These are phyloP conservation scores for Ips typographus DNA, from an alignment of 1,140 invertebrate genomes.

Conservation along the genomic window DNA sequence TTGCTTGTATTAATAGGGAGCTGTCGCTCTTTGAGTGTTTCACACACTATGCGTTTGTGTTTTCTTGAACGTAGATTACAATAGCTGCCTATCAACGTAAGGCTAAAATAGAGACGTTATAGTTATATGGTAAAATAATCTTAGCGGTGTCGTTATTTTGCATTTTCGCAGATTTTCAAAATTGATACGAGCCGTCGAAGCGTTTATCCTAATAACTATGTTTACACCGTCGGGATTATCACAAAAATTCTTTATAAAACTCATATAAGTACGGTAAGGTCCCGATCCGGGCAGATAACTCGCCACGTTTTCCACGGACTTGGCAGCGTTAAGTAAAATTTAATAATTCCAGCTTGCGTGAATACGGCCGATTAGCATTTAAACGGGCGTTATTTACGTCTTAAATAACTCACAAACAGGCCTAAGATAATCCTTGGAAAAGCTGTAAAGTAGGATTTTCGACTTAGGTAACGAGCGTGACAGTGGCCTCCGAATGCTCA, in stretches of 20 bases:
- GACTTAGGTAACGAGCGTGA: slow-evolving; percentile 14
- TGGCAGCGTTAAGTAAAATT: slow-evolving; percentile 3
- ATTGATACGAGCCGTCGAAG: background rate
- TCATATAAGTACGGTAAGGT: background rate
- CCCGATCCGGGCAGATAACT: background rate
- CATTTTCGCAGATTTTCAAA: background rate
- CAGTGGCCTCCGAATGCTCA: slow-evolving; percentile 3
- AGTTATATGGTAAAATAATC: background rate
- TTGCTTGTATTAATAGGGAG: too few species aligned
- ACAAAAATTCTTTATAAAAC: background rate
- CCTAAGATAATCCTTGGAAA: slow-evolving; percentile 7
- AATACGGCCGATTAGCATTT: slow-evolving; percentile 10
- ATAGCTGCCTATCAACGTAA: too few species aligned
- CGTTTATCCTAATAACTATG: background rate
- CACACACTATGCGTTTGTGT: too few species aligned
- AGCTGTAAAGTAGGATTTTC: slow-evolving; percentile 18
- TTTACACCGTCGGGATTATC: background rate
- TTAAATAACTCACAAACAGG: slow-evolving; percentile 12
- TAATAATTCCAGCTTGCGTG: slow-evolving; percentile 3
- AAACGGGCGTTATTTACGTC: slow-evolving; percentile 4
- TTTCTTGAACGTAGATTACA: too few species aligned
- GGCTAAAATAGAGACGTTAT: background rate
- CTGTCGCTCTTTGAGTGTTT: too few species aligned
- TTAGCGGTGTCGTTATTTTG: slow-evolving; percentile 1
- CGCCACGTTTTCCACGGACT: background rate